Conservation (phyloP, 2,797 vertebrate genomes). For the Bradypodion ventrale region DNA sequence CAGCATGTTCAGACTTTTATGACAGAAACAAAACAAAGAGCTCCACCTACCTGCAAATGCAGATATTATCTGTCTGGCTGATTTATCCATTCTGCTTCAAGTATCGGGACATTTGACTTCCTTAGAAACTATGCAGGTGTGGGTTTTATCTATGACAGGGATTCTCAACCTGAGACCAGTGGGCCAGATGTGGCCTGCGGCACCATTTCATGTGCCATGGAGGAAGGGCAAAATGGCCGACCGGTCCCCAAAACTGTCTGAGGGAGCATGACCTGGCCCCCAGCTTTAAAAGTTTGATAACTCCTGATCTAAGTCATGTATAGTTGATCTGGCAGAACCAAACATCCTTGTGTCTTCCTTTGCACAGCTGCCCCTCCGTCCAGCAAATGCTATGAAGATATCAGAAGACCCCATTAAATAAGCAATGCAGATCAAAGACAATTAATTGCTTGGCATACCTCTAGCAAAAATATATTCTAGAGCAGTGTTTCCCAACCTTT, state of each 20-base stretch:
- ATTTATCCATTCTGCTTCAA: constrained; percentile 51
- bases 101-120: constrained; percentile 42
- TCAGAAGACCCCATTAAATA: too few species aligned
- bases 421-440: too few species aligned
- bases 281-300: too few species aligned
- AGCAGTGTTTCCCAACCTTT: too few species aligned
- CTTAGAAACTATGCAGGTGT: neutral
- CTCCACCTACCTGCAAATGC: constrained; percentile 47
- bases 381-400: neutral
- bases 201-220: too few species aligned
- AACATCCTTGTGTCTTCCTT: too few species aligned
- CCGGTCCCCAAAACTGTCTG: too few species aligned
- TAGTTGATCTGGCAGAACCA: neutral
- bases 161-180: too few species aligned
- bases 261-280: too few species aligned
- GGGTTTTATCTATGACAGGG: neutral
- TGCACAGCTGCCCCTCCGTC: too few species aligned
- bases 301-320: neutral
- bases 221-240: too few species aligned
- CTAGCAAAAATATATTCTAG: constrained; percentile 49
- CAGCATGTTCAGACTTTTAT: constrained; percentile 63
- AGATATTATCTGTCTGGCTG: constrained; percentile 50
- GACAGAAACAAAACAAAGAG: constrained; percentile 17
- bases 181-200: too few species aligned
- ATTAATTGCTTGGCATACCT: constrained; percentile 42